Evolutionary conservation across 1,140 invertebrate genomes (phyloP), one percentile per base, ranked within the genome.

Genomic region (Archivesica marissinica): DNA sequence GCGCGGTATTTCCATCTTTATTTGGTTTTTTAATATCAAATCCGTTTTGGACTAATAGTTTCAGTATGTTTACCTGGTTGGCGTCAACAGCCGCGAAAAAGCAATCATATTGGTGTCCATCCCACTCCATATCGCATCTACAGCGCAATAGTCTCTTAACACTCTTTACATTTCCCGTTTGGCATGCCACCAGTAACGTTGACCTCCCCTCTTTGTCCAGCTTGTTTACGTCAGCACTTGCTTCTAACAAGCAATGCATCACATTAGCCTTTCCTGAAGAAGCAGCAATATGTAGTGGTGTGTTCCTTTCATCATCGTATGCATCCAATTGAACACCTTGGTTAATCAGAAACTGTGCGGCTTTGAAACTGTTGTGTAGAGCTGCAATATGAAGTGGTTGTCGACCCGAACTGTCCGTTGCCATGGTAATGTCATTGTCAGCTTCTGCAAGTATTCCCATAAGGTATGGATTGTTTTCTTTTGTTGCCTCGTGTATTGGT

Each of bases 261-360:
- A 61, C 70, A 75, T 30, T 54, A 15, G 33, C 33, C 30, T 41
- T 68, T 23, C n/a, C 47, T 28, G 44, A 61, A n/a, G 35, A 61
- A 7, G 30, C 41, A 35, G 56, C 81, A 76, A 35, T 38, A 64
- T 23, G 30, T 13, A 33, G 23, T n/a, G 64, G 74, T 20, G 54
- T 47, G 25, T 47, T 52, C 1, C 66, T 2, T 33, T 78, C 59
- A 64, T 52, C 35, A 78, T 56, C 59, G 56, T 39, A 28, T 15
- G 38, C 64, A 78, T 79, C 64, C 9, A 66, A n/a, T 6, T 72
- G 61, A 41, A 50, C 76, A 56, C 47, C 64, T 56, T 35, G n/a
- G 38, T 41, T 64, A 23, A 59, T 11, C 28, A 39, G 50, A 50
- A 35, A 13, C 3, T 59, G 41, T 25, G 39, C 39, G 23, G 64